Conservation (phyloP, 1,140 invertebrate species). For the Megalopta genalis region DNA sequence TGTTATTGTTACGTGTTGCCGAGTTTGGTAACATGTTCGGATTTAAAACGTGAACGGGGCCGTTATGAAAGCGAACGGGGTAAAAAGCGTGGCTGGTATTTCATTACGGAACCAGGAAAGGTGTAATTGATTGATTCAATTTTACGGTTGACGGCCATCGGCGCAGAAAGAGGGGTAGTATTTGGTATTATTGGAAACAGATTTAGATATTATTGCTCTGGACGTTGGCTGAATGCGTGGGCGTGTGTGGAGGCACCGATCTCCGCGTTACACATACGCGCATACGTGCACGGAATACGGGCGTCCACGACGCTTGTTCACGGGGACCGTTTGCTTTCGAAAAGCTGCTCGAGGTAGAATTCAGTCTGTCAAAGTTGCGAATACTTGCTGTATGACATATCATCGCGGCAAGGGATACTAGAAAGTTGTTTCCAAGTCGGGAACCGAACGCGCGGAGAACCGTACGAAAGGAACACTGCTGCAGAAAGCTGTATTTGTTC, state of each 20-base stretch:
- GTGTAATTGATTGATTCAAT: conserved; percentile 32
- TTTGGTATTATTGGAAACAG: not conserved
- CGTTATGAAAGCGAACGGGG: conserved; percentile 22
- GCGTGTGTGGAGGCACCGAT: not conserved
- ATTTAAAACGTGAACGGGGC: conserved; percentile 6
- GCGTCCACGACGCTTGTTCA: not conserved
- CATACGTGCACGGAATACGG: not conserved
- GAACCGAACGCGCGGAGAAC: too few species aligned
- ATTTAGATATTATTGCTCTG: not conserved
- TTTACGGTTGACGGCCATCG: not conserved
- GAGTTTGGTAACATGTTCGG: conserved; percentile 12
- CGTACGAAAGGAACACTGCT: too few species aligned
- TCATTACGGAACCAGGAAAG: conserved; percentile 9
- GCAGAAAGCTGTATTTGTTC: too few species aligned
- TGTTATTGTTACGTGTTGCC: conserved; percentile 20
- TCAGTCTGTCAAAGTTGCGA: not conserved
- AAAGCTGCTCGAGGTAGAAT: not conserved
- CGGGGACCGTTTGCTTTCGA: not conserved
- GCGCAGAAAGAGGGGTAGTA: not conserved
- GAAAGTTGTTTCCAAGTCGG: not conserved
- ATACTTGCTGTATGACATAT: not conserved
- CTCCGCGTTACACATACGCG: not conserved
- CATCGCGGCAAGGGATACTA: not conserved
- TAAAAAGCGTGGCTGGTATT: not conserved
- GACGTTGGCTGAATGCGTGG: not conserved